These are phyloP conservation scores for Formica exsecta DNA, from an alignment of 1,140 invertebrate species.

Conservation along the genomic window DNA sequence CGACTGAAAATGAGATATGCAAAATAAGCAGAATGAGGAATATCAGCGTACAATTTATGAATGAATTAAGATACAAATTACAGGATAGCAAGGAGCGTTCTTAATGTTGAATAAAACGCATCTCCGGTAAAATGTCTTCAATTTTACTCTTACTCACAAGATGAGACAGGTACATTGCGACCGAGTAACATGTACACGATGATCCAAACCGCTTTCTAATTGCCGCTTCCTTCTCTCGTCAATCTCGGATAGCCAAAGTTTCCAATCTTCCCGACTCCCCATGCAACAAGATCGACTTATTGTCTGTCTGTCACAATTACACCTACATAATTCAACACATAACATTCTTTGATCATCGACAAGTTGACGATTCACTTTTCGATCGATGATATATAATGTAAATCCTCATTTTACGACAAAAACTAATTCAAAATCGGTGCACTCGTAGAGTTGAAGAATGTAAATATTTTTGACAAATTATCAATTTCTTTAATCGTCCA, in stretches of 20 bases:
- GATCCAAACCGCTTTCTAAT: constrained; percentile 53
- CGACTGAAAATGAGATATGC: neutral
- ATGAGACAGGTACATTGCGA: constrained; percentile 64
- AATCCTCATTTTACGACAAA: neutral
- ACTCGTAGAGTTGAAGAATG: neutral
- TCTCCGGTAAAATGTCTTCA: neutral
- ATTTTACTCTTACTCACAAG: constrained; percentile 63
- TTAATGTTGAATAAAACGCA: neutral
- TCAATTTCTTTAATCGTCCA: neutral
- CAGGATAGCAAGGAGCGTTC: neutral
- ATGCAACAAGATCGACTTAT: constrained; percentile 32
- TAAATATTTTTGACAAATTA: neutral
- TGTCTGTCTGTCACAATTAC: constrained; percentile 3
- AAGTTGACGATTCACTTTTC: neutral
- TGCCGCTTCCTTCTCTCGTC: constrained; percentile 28
- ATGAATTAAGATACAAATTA: neutral
- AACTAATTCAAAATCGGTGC: neutral
- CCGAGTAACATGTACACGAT: neutral
- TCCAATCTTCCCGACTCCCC: neutral
- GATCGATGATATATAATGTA: neutral
- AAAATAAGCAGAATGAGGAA: neutral
- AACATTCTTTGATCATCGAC: neutral
- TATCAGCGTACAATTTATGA: neutral
- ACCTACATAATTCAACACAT: constrained; percentile 13
- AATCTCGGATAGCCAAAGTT: neutral